A percentile compares a stretch with the other conserved stretches of the same genome.
Conservation (phyloP, 2,888 invertebrate species). For the Mythimna ferrago region DNA sequence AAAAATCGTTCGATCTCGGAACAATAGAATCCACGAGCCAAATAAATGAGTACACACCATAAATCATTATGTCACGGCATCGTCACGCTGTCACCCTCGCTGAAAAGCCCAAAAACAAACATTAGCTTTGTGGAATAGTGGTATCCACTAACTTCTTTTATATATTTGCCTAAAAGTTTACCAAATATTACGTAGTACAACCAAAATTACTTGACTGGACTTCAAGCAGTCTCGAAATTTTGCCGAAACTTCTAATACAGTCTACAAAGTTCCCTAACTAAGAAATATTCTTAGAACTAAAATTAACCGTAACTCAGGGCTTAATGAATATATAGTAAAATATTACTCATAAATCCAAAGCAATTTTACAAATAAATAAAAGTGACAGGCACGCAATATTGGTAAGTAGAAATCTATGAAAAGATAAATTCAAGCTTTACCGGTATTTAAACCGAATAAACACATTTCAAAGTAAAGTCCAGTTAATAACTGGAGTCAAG, state of each 20-base stretch:
- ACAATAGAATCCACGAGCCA: constrained; percentile 24
- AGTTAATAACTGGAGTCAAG: constrained; percentile 54
- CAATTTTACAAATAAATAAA: constrained; percentile 23
- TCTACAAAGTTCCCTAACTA: constrained; percentile 31
- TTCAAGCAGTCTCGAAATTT: constrained; percentile 18
- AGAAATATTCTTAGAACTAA: constrained; percentile 21
- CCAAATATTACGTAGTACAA: neutral
- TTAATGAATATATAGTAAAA: neutral
- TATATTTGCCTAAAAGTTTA: neutral
- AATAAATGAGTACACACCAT: constrained; percentile 40
- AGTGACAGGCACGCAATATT: neutral
- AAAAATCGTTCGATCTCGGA: constrained; percentile 56
- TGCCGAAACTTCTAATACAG: constrained; percentile 5
- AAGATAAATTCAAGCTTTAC: constrained; percentile 23
- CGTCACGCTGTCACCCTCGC: constrained; percentile 27
- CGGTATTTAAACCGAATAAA: constrained; percentile 52
- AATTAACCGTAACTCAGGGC: constrained; percentile 6
- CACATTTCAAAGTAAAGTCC: constrained; percentile 48
- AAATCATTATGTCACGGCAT: constrained; percentile 46
- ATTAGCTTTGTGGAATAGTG: constrained; percentile 12
- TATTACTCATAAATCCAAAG: constrained; percentile 8
- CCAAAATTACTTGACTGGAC: constrained; percentile 4
- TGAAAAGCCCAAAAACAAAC: constrained; percentile 10
- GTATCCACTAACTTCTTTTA: neutral
- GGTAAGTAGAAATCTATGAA: constrained; percentile 11